Evolutionary conservation across 1,140 invertebrate species (phyloP), one percentile per base, ranked within the genome.

Genomic region (Spodoptera frugiperda): DNA sequence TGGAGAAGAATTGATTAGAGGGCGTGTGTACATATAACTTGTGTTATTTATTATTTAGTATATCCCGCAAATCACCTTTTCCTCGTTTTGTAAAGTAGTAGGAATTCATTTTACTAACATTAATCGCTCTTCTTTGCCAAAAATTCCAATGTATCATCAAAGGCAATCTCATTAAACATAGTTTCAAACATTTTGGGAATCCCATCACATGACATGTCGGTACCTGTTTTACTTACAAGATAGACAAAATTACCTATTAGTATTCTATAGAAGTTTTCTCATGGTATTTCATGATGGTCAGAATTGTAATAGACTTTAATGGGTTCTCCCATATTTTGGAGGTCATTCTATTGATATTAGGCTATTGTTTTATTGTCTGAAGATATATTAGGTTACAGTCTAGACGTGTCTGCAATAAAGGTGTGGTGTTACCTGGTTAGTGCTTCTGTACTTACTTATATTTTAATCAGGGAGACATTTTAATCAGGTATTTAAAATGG

Each of bases 241-340:
- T 55, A 54, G 33, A 21, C 21, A 59, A 72, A 72, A 73, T 49
- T 61, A 49, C 49, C 9, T 14, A 73, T 73, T 73, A 61, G 71
- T 73, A 73, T 73, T 59, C 71, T 73, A 61, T 48, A n/a, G 21
- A 57, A 17, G 9, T n/a, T 14, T 67, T 71, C 51, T 59, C 44
- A 73, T 57, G 71, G 71, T 73, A 73, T 73, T 73, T 61, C 14
- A 33, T 12, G 21, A 10, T 73, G 55, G 12, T 9, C 2, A 33
- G 71, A 59, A 73, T 73, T 17, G 2, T 51, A 73, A 73, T 61
- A 33, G 19, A 21, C 19, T 51, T 3, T 14, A 1, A 61, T 51
- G 71, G 71, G 71, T 73, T 55, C 59, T 73, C 55, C 71, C 55
- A 25, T 19, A 44, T 3, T 17, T 25, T 73, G 19, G 61, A 73